Conservation (phyloP, 2,797 vertebrate genomes). For the Sebastes steindachneri region DNA sequence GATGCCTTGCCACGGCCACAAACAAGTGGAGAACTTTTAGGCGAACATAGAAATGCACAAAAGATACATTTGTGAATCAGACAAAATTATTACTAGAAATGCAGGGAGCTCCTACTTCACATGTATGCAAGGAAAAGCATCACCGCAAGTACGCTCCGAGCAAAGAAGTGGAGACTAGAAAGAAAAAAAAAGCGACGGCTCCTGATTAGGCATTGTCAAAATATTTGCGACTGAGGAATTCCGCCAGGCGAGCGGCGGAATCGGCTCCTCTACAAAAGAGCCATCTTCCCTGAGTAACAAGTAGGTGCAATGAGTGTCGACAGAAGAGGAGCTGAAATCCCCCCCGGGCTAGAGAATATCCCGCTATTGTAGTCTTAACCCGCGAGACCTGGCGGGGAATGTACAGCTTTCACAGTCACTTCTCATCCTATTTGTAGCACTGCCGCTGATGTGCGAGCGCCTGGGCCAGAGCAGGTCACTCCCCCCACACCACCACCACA, state of each 20-base stretch:
- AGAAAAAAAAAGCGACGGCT: conserved; percentile 63
- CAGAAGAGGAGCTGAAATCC: conserved; percentile 83
- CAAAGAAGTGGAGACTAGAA: conserved; percentile 3
- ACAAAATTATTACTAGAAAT: not conserved
- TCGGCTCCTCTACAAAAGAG: conserved; percentile 79
- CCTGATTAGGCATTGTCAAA: conserved; percentile 81
- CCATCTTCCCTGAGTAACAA: conserved; percentile 89
- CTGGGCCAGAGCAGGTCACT: conserved; percentile 76
- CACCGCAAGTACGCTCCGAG: not conserved
- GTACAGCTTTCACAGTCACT: conserved; percentile 89
- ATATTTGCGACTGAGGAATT: conserved; percentile 82
- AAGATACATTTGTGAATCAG: not conserved
- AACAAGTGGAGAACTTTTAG: conserved; percentile 48
- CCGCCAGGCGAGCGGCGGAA: conserved; percentile 66
- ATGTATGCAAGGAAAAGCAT: not conserved
- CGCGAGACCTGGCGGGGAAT: conserved; percentile 89
- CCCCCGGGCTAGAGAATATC: conserved; percentile 88
- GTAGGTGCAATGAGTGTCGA: conserved; percentile 86
- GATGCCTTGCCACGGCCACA: conserved; percentile 47
- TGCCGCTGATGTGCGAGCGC: conserved; percentile 84
- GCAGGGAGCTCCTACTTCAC: not conserved
- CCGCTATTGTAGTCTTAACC: conserved; percentile 90
- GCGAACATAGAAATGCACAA: not conserved
- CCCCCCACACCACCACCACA: conserved; percentile 16
- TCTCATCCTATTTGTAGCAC: conserved; percentile 90